Percentiles rank a stretch among this genome's conserved stretches.
These are phyloP conservation scores for Euglossa dilemma DNA, from an alignment of 1,140 invertebrate genomes.

Conservation along the genomic window DNA sequence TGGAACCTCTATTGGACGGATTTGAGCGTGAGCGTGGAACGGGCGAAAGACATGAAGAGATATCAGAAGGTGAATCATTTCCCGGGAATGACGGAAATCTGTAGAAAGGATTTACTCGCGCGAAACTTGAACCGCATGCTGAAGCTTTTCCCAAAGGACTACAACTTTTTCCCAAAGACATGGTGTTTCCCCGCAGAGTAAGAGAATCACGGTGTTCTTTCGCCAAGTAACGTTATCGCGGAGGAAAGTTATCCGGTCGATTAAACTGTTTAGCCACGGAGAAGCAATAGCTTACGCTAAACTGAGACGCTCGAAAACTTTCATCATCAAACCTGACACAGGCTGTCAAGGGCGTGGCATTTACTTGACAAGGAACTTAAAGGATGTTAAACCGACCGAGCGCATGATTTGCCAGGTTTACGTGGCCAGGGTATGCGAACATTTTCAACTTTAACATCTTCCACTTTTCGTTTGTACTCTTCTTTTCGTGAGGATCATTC, in stretches of 20 bases:
- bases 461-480: conserved; percentile 6
- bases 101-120: conserved; percentile 92
- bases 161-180: conserved; percentile 96
- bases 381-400: conserved; percentile 90
- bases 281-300: conserved; percentile 86
- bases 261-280: conserved; percentile 81
- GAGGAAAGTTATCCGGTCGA: background rate
- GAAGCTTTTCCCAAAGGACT: conserved; percentile 93
- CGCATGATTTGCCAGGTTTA: conserved; percentile 93
- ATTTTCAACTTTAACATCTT: conserved; percentile 20
- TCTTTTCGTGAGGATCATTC: conserved; percentile 30
- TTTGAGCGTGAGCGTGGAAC: conserved; percentile 90
- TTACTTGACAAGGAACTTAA: conserved; percentile 90
- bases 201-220: conserved; percentile 68
- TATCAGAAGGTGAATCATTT: conserved; percentile 96
- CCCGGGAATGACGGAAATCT: conserved; percentile 96
- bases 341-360: conserved; percentile 94
- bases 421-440: conserved; percentile 83
- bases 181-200: conserved; percentile 96
- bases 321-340: conserved; percentile 94
- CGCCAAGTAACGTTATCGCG: too few species aligned
- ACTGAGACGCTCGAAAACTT: conserved; percentile 89
- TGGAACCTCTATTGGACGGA: conserved; percentile 97
- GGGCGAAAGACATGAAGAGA: conserved; percentile 94
- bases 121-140: conserved; percentile 93